A percentile compares a stretch with the other conserved stretches of the same genome.
These are phyloP conservation scores for Protobothrops mucrosquamatus DNA, from an alignment of 2,113 vertebrate genomes.

Conservation along the genomic window DNA sequence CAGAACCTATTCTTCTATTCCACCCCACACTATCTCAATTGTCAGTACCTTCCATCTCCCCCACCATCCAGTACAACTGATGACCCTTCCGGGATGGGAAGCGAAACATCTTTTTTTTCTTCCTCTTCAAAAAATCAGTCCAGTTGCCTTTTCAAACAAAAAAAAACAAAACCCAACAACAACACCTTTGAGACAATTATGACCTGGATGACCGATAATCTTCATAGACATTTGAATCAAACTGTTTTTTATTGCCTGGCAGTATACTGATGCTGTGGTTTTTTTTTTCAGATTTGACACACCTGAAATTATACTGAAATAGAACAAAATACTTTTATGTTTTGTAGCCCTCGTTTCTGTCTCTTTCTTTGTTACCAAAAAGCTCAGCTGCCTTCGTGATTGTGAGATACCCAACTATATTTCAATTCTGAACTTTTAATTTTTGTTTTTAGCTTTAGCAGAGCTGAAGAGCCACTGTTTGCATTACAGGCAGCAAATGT, in stretches of 20 bases:
- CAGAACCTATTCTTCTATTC: neutral
- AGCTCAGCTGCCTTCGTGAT: neutral
- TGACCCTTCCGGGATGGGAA: neutral
- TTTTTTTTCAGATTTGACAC: neutral
- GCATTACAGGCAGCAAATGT: neutral
- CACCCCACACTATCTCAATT: neutral
- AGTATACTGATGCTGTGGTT: neutral
- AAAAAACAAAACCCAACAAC: neutral
- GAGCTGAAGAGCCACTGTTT: neutral
- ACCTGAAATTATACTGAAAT: neutral
- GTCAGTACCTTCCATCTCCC: neutral
- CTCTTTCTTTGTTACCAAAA: neutral
- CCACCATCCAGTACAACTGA: neutral
- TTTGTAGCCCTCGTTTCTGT: neutral
- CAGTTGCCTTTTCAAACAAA: neutral
- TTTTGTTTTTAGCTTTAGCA: neutral
- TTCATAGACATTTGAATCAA: neutral
- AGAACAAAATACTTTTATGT: slow-evolving; percentile 16
- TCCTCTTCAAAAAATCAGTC: neutral
- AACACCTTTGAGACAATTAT: neutral
- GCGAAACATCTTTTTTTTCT: neutral
- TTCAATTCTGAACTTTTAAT: neutral
- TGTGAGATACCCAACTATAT: neutral
- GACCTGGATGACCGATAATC: neutral
- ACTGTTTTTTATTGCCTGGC: neutral